Conservation (phyloP, 2,113 vertebrate species). For the Heteronetta atricapilla region DNA sequence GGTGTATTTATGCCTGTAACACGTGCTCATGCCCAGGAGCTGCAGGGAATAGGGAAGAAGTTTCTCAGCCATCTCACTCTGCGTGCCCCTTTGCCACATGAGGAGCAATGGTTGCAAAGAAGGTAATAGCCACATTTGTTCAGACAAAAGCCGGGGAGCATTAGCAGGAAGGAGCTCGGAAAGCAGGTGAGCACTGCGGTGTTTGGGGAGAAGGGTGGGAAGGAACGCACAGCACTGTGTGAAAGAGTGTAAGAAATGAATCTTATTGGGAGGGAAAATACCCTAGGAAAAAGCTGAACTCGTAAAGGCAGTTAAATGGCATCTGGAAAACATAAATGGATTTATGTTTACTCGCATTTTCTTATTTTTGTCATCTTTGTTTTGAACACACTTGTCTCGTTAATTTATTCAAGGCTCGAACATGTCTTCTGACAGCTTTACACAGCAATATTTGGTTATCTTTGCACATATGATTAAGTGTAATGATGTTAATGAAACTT, state of each 20-base stretch:
- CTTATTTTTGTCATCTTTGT: background rate
- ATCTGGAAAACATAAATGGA: background rate
- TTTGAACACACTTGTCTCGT: background rate
- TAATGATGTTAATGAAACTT: background rate
- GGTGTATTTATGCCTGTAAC: background rate
- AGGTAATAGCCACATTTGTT: background rate
- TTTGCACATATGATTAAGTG: background rate
- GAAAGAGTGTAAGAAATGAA: background rate
- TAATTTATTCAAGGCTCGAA: background rate
- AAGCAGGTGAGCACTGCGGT: background rate
- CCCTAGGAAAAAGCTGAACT: background rate
- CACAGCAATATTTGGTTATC: background rate
- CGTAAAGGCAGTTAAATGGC: background rate
- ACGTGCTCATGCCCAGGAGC: background rate
- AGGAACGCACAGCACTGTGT: background rate
- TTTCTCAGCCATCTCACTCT: background rate
- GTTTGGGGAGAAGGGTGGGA: background rate
- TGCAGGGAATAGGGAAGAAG: background rate
- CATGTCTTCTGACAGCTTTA: background rate
- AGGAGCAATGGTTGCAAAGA: background rate
- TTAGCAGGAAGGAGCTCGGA: background rate
- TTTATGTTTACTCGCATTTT: background rate
- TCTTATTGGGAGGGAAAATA: background rate
- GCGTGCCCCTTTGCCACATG: background rate
- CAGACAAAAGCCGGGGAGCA: background rate